These are phyloP conservation scores for Drosophila pegasa DNA, from an alignment of 2,888 invertebrate genomes.

Conservation along the genomic window DNA sequence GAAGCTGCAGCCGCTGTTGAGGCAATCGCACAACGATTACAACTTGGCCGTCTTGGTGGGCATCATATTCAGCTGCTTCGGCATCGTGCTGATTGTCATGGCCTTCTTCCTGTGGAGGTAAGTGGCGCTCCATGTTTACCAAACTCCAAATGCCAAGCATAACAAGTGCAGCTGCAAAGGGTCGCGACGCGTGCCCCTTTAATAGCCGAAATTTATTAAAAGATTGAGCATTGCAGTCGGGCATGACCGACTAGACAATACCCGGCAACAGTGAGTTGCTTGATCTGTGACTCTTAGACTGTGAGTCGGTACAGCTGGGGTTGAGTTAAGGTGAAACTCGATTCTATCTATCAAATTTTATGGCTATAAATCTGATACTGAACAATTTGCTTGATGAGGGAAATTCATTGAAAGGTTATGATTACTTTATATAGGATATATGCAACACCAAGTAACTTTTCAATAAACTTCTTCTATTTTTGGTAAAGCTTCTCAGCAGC, in stretches of 20 bases:
- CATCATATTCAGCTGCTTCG: constrained; percentile 89
- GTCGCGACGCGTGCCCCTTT: constrained; percentile 54
- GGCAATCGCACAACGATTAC: constrained; percentile 87
- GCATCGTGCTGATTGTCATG: constrained; percentile 88
- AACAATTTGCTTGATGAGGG: too few relatives aligned
- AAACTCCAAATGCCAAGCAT: not conserved
- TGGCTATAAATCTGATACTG: too few relatives aligned
- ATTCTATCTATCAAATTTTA: too few relatives aligned
- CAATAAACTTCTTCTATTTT: too few relatives aligned
- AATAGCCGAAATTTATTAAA: constrained; percentile 26
- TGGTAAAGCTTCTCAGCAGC: too few relatives aligned
- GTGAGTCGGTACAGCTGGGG: too few relatives aligned
- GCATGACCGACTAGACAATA: not conserved
- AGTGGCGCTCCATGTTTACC: constrained; percentile 81
- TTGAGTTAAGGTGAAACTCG: too few relatives aligned
- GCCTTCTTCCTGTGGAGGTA: constrained; percentile 91
- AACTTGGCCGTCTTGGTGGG: constrained; percentile 90
- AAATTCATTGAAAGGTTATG: too few relatives aligned
- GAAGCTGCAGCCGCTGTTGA: constrained; percentile 87
- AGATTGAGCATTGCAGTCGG: not conserved
- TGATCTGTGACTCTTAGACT: not conserved
- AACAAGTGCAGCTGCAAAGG: constrained; percentile 57
- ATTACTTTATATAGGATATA: too few relatives aligned
- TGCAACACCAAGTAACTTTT: too few relatives aligned
- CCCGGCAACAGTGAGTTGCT: not conserved